Base-by-base conservation (phyloP, 2,888 invertebrate genomes). In the Anthophora plumipes region DNA sequence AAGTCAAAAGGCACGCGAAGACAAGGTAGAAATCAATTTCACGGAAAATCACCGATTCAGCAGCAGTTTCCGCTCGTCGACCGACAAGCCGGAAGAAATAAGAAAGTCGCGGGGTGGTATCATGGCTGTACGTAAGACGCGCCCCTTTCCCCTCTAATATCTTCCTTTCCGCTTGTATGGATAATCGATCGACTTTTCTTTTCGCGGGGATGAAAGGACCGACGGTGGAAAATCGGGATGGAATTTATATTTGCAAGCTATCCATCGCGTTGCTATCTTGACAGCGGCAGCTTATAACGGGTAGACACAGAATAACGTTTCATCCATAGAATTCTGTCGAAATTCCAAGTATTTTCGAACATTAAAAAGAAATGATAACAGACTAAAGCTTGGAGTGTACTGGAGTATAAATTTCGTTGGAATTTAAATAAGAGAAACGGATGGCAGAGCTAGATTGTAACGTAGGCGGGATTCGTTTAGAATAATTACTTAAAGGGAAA, bases 151-250 rank as follows among this genome's bases (percentile, higher is more conserved):
- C 22, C 46, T 52, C 66, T 50, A 74, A 83, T 85, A 85, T 80
- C 85, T 69, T 54, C 71, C 57, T 73, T 66, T 69, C 61, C 55
- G 63, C 73, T 59, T 68, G 80, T 73, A 80, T 73, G 80, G 83
- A 76, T 85, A 83, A 85, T 83, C 85, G 76, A 83, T 83, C 77
- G 61, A 72, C 52, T 22, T 74, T 68, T 60, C 75, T 61, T 61
- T 50, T 46, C 22, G 11, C 60, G 48, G 25, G 63, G 50, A 54
- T 20, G 59, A 52, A 66, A 66, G 9, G 77, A n/a, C 14, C 46
- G n/a, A 17, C 8, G 55, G 37, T 12, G 57, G 31, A 25, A 63
- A 77, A 70, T 77, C 75, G n/a, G 60, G 37, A 55, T 59, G 67
- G 41, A 78, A 80, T 85, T 73, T 71, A 78, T 85, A 63, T 78